Conservation (phyloP, 1,140 invertebrate species). For the Zelostemma sp. region DNA sequence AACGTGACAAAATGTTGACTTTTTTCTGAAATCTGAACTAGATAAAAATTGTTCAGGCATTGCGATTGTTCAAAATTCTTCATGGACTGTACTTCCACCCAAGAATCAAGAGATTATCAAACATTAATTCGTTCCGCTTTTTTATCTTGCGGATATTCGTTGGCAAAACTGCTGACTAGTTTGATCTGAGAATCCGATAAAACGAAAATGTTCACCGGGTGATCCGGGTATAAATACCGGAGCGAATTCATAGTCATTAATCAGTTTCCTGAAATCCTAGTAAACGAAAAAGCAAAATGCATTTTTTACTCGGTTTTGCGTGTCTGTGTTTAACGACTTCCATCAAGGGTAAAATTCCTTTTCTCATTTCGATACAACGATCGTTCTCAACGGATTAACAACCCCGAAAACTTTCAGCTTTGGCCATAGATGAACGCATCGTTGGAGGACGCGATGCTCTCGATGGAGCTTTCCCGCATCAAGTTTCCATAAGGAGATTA, state of each 20-base stretch:
- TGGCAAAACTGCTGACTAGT: no score
- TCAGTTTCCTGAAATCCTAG: neutral
- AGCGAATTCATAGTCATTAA: neutral
- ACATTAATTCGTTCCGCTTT: neutral
- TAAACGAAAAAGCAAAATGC: neutral
- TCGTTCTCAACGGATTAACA: neutral
- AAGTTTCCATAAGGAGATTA: constrained; percentile 61
- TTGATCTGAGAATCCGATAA: neutral
- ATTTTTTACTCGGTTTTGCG: neutral
- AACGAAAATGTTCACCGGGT: neutral
- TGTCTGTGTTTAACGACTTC: neutral
- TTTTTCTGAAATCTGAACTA: no score
- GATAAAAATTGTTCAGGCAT: no score
- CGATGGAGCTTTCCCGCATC: constrained; percentile 64
- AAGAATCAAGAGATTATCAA: neutral
- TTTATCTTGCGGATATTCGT: neutral
- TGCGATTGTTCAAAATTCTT: no score
- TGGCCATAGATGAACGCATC: constrained; percentile 21
- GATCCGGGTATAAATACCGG: neutral
- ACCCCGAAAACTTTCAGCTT: neutral
- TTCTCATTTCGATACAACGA: neutral
- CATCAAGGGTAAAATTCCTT: neutral
- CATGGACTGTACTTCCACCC: no score
- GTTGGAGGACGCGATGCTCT: constrained; percentile 48
- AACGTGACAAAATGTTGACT: no score